Conservation (phyloP, 2,113 vertebrate species). For the Phycodurus eques region DNA sequence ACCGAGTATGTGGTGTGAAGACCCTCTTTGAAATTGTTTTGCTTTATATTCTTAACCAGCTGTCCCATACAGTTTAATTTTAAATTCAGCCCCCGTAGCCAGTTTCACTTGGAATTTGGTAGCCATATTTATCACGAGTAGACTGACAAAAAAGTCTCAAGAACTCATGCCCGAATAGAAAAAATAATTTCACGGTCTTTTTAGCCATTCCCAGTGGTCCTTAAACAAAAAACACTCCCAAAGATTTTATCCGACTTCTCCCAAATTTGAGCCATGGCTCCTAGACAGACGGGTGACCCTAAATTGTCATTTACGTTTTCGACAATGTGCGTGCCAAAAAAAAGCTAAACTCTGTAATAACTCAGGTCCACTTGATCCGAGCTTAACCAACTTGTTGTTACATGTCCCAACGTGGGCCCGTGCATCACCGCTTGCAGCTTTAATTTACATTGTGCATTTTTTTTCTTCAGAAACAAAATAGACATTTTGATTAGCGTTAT, state of each 20-base stretch:
- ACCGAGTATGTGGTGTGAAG: too few species aligned
- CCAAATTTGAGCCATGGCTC: background rate
- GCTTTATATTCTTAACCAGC: too few species aligned
- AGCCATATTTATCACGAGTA: background rate
- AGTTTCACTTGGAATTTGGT: background rate
- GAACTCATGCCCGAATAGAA: background rate
- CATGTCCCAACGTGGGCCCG: too few species aligned
- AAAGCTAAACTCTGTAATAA: too few species aligned
- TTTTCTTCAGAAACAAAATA: too few species aligned
- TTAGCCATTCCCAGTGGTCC: background rate
- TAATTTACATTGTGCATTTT: background rate
- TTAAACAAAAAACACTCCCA: background rate
- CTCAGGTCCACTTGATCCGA: too few species aligned
- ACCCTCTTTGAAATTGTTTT: too few species aligned
- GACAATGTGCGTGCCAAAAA: too few species aligned
- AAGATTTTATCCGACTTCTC: background rate
- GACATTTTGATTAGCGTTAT: too few species aligned
- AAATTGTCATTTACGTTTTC: background rate
- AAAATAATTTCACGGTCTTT: background rate
- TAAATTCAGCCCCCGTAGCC: background rate
- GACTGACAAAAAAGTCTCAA: background rate
- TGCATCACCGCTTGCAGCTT: background rate
- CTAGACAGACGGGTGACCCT: background rate
- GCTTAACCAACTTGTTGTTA: background rate
- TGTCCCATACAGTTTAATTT: background rate